Evolutionary conservation across 2,888 invertebrate species (phyloP), one percentile per base, ranked within the genome.

Genomic region (Antheraea yamamai): DNA sequence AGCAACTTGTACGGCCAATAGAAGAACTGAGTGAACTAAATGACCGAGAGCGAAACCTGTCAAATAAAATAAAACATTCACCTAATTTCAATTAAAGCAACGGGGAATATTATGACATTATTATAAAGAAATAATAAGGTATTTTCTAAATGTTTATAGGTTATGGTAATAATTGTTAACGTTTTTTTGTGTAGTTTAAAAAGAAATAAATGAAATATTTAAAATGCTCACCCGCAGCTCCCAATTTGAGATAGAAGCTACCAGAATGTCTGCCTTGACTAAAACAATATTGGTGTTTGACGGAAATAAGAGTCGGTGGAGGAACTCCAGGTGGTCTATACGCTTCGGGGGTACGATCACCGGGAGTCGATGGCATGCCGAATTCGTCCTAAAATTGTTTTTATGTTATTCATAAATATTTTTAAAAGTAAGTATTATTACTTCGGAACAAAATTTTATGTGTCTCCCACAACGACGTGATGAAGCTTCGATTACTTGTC

Each of bases 1-100:
- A 58, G 96, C 95, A 70, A 97, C 94, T 89, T 97, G 96, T 77
- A 97, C 96, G 10, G 96, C 96, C 64, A 97, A 93, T 68, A 96
- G 92, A 16, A 98, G 93, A 6, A 97, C 95, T 73, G 97, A 96
- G 90, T 97, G 97, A 16, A 97, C 96, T 83, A 98, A 93, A 85
- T 97, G 96, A 2, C 97, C 97, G 76, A 97, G 95, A 71, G 97
- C 97, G 84, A 98, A 98, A 79, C 95, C 97, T 97, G 92, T 39
- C 83, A 85, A 72, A 75, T 71, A 72, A 66, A 30, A 66, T 23
- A n/a, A 20, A 2, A 55, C 6, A 47, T 47, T 47, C 7, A 47
- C 47, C 47, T 47, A 47, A 47, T 12, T 47, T 47, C 12, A 47
- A 47, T 47, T 47, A 47, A 10, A 47, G 12, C 12, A 47, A 47